A percentile compares a stretch with the other conserved stretches of the same genome.
Evolutionary conservation across 2,113 vertebrate genomes (phyloP).

Genomic region (Paradisaea rubra): DNA sequence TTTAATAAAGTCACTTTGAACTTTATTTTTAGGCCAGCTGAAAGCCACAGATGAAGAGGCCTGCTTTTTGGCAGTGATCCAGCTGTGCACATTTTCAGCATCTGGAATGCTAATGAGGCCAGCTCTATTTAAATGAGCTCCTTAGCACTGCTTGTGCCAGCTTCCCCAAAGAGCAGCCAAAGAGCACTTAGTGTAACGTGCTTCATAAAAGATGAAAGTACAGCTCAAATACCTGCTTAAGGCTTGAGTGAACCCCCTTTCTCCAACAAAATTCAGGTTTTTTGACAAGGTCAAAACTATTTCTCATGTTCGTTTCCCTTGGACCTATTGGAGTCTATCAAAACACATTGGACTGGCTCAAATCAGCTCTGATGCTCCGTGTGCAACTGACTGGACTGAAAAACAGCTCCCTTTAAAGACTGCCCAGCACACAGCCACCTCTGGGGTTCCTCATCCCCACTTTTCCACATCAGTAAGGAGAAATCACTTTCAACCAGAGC

Average conservation of each 20-base stretch:
- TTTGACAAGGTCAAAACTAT: background rate
- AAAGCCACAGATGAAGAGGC: slow-evolving; percentile 20
- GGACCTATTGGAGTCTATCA: background rate
- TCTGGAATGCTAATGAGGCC: slow-evolving; percentile 63
- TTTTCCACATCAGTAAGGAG: background rate
- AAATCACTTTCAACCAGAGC: background rate
- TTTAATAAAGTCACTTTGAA: slow-evolving; percentile 35
- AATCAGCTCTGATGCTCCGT: background rate
- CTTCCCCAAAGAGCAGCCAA: slow-evolving; percentile 7
- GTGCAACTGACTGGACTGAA: fast-evolving
- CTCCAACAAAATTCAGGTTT: background rate
- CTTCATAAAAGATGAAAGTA: background rate
- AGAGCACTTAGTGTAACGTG: background rate
- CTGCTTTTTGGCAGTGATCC: slow-evolving; percentile 35
- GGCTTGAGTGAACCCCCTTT: background rate
- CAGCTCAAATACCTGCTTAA: background rate
- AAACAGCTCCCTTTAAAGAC: background rate
- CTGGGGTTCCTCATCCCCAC: background rate
- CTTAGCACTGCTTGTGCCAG: slow-evolving; percentile 28
- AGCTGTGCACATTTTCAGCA: slow-evolving; percentile 60
- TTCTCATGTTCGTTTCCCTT: background rate
- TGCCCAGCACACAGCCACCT: background rate
- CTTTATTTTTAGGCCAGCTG: slow-evolving; percentile 36
- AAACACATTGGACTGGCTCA: background rate
- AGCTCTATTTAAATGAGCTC: slow-evolving; percentile 58